These are phyloP conservation scores for Lydus trimaculatus DNA, from an alignment of 2,888 invertebrate genomes.

Conservation along the genomic window DNA sequence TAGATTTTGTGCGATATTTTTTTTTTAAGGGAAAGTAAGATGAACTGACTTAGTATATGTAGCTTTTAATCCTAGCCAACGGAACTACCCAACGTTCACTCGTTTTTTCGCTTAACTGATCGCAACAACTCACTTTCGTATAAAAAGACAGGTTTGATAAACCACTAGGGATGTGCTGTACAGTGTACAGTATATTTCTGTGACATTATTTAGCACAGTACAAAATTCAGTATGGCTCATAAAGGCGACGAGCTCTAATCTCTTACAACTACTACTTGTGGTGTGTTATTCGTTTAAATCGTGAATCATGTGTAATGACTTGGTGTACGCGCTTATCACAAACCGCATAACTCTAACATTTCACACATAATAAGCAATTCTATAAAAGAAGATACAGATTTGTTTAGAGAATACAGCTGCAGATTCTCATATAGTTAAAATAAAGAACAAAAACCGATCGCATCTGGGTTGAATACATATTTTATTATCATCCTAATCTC, in stretches of 20 bases:
- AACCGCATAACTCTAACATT: too few species aligned
- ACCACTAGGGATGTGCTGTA: too few species aligned
- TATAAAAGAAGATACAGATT: not conserved
- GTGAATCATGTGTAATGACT: too few species aligned
- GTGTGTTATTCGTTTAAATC: too few species aligned
- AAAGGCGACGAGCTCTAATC: too few species aligned
- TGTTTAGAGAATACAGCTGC: not conserved
- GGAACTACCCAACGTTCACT: not conserved
- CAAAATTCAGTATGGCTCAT: too few species aligned
- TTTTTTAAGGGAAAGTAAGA: not conserved
- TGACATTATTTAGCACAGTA: too few species aligned
- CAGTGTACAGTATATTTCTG: too few species aligned
- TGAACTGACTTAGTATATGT: not conserved
- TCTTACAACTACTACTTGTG: too few species aligned
- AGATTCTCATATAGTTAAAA: not conserved
- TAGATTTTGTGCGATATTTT: slow-evolving; percentile 23
- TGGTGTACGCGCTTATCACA: too few species aligned
- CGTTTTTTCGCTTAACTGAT: not conserved
- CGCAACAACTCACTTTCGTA: not conserved
- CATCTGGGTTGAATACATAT: not conserved
- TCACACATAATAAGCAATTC: too few species aligned
- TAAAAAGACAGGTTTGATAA: not conserved
- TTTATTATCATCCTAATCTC: slow-evolving; percentile 4
- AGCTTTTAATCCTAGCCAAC: not conserved
- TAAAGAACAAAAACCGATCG: not conserved